phyloP scores from a whole-genome alignment of 2,888 invertebrate species.

The Papilio demoleus region DNA sequence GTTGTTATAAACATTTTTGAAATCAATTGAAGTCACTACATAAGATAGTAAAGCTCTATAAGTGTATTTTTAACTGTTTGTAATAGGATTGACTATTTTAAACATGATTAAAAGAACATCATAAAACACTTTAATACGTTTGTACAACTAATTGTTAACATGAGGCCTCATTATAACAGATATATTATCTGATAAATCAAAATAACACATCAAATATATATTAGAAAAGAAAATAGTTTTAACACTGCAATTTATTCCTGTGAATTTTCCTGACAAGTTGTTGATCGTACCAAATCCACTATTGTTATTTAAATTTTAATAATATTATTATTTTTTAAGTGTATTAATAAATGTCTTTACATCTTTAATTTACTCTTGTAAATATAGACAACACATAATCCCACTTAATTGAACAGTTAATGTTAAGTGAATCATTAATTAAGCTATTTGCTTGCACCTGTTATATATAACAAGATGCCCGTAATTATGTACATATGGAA shows the following conservation, averaged over 20 bases:
- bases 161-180: neutral
- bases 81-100: neutral
- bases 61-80: neutral
- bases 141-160: conserved; percentile 1
- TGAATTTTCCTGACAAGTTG: no score
- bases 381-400: neutral
- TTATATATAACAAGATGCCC: no score
- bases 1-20: no score
- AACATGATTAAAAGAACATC: neutral
- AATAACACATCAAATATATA: neutral
- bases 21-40: no score
- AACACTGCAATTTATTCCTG: neutral
- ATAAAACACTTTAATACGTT: conserved; percentile 19
- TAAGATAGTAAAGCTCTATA: neutral
- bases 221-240: neutral
- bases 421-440: neutral
- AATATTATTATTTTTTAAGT: no score
- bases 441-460: neutral
- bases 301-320: no score
- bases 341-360: neutral
- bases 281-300: no score
- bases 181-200: conserved; percentile 29
- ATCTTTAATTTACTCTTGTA: neutral
- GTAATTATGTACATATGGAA: no score
- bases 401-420: neutral